phyloP scores from a whole-genome alignment of 2,797 vertebrate genomes.

The Oophaga sylvatica region DNA sequence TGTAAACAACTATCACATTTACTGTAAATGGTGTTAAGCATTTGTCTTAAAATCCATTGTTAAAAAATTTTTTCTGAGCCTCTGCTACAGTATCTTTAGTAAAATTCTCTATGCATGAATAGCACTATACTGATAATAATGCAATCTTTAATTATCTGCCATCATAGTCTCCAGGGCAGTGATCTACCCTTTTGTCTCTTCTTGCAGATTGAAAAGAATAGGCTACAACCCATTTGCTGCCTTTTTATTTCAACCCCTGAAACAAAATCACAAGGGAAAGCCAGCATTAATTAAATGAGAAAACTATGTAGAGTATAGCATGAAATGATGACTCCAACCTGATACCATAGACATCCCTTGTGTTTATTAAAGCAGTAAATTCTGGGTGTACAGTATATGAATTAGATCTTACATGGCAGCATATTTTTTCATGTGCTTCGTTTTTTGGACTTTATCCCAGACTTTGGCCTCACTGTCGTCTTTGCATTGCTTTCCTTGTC shows the following conservation, averaged over 20 bases:
- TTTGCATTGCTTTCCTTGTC: slow-evolving; percentile 29
- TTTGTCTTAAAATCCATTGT: background rate
- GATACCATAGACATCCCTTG: slow-evolving; percentile 26
- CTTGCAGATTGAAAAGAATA: slow-evolving; percentile 21
- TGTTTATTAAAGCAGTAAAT: slow-evolving; percentile 56
- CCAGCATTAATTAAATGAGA: slow-evolving; percentile 36
- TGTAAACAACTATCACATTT: background rate
- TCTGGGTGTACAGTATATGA: slow-evolving; percentile 35
- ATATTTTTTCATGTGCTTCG: slow-evolving; percentile 40
- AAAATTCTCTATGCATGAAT: slow-evolving; percentile 5
- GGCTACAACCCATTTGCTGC: slow-evolving; percentile 28
- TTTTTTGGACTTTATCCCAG: slow-evolving; percentile 56
- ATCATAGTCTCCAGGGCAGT: slow-evolving; percentile 29
- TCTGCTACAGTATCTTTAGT: slow-evolving; percentile 2
- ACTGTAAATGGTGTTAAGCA: background rate
- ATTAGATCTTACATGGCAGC: slow-evolving; percentile 47
- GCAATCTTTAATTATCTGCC: slow-evolving; percentile 45
- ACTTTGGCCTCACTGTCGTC: slow-evolving; percentile 45
- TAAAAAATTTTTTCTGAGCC: background rate
- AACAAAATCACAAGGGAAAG: slow-evolving; percentile 38
- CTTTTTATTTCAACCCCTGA: slow-evolving; percentile 28
- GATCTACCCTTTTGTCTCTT: slow-evolving; percentile 38
- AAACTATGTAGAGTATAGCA: slow-evolving; percentile 12
- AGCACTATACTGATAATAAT: slow-evolving; percentile 26
- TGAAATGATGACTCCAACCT: slow-evolving; percentile 15